These are phyloP conservation scores for Platycercus adscitus DNA, from an alignment of 2,113 vertebrate species.

Conservation along the genomic window DNA sequence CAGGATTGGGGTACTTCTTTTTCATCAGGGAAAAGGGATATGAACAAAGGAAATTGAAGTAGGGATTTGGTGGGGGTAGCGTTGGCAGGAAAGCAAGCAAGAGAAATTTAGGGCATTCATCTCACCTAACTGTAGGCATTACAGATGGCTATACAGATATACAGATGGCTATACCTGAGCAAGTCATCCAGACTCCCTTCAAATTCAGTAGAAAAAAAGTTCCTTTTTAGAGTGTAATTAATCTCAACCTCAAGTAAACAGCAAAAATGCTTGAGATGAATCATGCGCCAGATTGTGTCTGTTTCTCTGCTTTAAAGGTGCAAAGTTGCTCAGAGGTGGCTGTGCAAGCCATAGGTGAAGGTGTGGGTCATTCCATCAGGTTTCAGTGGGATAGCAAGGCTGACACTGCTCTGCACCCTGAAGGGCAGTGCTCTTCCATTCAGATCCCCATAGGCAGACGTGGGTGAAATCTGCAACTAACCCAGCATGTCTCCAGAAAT, in stretches of 20 bases:
- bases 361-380: not conserved
- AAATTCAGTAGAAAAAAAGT: not conserved
- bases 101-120: not conserved
- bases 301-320: not conserved
- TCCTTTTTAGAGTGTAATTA: not conserved
- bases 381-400: not conserved
- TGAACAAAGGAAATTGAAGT: not conserved
- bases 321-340: not conserved
- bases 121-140: not conserved
- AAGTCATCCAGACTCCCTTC: not conserved
- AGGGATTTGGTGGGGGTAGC: not conserved
- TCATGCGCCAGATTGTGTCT: not conserved
- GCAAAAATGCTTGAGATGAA: not conserved
- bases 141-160: not conserved
- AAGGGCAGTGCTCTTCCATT: not conserved
- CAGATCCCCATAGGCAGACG: not conserved
- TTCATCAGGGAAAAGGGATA: not conserved
- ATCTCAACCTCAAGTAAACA: not conserved
- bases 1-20: not conserved
- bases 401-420: no score
- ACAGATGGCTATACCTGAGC: not conserved
- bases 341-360: fast-evolving
- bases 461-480: not conserved
- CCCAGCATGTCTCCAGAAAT: not conserved
- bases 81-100: not conserved